Conservation (phyloP, 2,888 invertebrate genomes). For the Melipona bicolor region DNA sequence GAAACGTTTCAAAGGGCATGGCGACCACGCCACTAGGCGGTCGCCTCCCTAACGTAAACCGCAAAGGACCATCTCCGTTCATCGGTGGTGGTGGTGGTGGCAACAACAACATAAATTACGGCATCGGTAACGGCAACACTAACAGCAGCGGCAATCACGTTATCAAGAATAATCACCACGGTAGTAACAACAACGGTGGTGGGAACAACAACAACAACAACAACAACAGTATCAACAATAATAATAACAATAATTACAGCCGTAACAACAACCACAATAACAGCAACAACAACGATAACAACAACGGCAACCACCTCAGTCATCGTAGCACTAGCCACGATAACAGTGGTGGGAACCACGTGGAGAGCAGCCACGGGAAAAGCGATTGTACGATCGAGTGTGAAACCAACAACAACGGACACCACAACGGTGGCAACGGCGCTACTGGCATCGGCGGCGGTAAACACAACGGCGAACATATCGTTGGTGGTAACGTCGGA, state of each 20-base stretch:
- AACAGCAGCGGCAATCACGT: constrained; percentile 19
- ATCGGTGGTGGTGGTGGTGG: constrained; percentile 73
- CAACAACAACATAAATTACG: constrained; percentile 55
- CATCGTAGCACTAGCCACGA: constrained; percentile 53
- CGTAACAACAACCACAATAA: constrained; percentile 16
- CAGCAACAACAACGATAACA: constrained; percentile 23
- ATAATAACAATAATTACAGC: not conserved
- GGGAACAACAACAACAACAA: not conserved
- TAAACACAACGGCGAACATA: constrained; percentile 32
- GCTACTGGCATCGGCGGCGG: constrained; percentile 7
- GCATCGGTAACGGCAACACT: constrained; percentile 47
- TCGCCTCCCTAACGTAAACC: constrained; percentile 83
- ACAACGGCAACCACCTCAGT: constrained; percentile 10
- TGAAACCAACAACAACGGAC: constrained; percentile 7
- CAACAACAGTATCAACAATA: not conserved
- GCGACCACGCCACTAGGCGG: constrained; percentile 84
- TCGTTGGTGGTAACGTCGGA: constrained; percentile 12
- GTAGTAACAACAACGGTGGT: not conserved
- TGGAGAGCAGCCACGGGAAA: not conserved
- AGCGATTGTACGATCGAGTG: constrained; percentile 16
- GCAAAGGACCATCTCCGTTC: constrained; percentile 82
- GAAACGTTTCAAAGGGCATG: constrained; percentile 83
- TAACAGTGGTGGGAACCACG: not conserved
- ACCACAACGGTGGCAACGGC: constrained; percentile 8
- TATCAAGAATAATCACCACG: constrained; percentile 18